Conservation (phyloP, 2,113 vertebrate genomes). For the Clupea harengus region DNA sequence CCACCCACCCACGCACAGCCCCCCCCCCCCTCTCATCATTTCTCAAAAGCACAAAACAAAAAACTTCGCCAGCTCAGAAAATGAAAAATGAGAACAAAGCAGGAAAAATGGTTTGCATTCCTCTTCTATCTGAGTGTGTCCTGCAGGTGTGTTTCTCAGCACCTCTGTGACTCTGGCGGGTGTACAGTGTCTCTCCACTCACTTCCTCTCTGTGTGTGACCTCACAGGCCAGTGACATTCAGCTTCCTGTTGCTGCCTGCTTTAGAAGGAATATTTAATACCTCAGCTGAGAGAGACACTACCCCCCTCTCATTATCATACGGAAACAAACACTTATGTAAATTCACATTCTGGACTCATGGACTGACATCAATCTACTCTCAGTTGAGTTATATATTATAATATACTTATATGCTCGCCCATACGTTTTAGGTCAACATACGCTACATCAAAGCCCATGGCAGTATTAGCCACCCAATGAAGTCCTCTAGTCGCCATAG, state of each 20-base stretch:
- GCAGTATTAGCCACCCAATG: neutral
- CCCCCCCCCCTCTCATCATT: constrained; percentile 40
- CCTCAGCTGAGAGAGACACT: neutral
- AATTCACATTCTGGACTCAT: too few species aligned
- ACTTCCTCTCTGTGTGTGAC: neutral
- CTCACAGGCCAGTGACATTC: neutral
- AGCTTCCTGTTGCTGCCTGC: neutral
- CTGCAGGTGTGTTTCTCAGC: neutral
- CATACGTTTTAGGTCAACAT: neutral
- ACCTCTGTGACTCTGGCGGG: neutral
- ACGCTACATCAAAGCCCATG: neutral
- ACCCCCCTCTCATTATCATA: too few species aligned
- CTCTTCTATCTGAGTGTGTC: constrained; percentile 23
- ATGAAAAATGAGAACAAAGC: constrained; percentile 35
- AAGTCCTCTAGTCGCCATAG: neutral
- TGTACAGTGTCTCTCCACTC: neutral
- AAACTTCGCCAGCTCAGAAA: constrained; percentile 53
- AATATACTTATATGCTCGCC: neutral
- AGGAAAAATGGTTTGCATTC: constrained; percentile 33
- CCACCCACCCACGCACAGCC: neutral
- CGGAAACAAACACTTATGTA: too few species aligned
- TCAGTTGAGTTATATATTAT: too few species aligned
- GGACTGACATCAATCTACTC: too few species aligned
- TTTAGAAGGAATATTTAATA: neutral
- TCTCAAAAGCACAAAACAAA: constrained; percentile 46